Conservation (phyloP, 2,888 invertebrate species). For the Punctoribates punctum region DNA sequence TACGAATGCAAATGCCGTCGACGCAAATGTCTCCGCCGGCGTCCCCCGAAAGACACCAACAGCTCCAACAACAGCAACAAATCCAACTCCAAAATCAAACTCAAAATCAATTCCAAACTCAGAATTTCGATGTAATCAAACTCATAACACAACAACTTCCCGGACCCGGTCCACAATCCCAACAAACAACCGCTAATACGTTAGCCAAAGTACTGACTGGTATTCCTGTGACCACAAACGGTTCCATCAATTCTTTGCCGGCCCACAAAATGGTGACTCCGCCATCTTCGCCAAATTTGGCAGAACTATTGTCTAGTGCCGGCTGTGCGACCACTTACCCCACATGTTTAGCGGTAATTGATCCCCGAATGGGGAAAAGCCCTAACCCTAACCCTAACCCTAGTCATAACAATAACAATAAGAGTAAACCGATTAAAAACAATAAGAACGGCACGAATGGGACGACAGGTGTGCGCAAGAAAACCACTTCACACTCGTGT, state of each 20-base stretch:
- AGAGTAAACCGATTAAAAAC: slow-evolving; percentile 5
- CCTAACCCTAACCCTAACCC: too few species aligned
- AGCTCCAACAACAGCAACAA: slow-evolving; percentile 36
- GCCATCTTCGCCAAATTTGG: slow-evolving; percentile 58
- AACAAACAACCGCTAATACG: slow-evolving; percentile 33
- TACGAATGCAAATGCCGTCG: slow-evolving; percentile 26
- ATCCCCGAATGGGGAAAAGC: background rate
- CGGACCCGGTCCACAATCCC: slow-evolving; percentile 33
- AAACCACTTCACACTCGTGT: slow-evolving; percentile 59
- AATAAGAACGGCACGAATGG: slow-evolving; percentile 38
- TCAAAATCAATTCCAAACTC: slow-evolving; percentile 1
- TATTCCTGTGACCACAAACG: slow-evolving; percentile 11
- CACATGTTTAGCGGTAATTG: background rate
- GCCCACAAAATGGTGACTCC: slow-evolving; percentile 57
- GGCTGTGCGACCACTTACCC: background rate
- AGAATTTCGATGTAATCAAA: background rate
- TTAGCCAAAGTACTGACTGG: slow-evolving; percentile 9
- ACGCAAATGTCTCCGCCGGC: slow-evolving; percentile 49
- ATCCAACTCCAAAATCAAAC: slow-evolving; percentile 5
- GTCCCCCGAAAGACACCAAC: slow-evolving; percentile 45
- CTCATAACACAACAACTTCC: slow-evolving; percentile 28
- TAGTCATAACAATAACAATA: background rate
- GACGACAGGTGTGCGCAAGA: slow-evolving; percentile 55
- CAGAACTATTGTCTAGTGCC: slow-evolving; percentile 51
- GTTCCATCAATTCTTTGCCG: background rate